Conservation (phyloP, 2,113 vertebrate genomes). For the Artemisiospiza belli region DNA sequence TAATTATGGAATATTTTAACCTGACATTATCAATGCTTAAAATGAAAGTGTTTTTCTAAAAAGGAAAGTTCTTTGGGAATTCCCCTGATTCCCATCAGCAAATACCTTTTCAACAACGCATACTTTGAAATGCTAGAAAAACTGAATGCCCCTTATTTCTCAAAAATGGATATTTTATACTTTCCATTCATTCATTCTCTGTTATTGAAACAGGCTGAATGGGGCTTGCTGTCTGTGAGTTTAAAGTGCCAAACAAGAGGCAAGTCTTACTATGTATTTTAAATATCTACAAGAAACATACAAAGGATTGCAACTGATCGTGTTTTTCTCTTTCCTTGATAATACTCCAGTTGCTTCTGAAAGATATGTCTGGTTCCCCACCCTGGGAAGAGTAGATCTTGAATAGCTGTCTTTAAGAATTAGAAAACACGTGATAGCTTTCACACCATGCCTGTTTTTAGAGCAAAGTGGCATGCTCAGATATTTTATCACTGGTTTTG, state of each 20-base stretch:
- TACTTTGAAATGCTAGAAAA: background rate
- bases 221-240: background rate
- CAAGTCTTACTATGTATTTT: slow-evolving; percentile 20
- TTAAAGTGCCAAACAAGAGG: background rate
- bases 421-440: background rate
- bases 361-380: background rate
- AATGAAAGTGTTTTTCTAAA: background rate
- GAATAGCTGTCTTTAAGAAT: background rate
- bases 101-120: background rate
- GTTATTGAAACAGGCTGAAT: background rate
- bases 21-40: background rate
- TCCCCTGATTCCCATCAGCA: background rate
- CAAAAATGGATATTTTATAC: background rate
- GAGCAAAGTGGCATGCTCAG: background rate
- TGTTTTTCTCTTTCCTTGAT: background rate
- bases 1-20: background rate
- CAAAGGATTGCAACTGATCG: background rate
- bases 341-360: slow-evolving; percentile 9
- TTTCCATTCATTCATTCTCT: background rate
- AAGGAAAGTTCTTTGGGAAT: background rate
- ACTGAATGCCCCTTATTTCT: background rate
- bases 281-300: slow-evolving; percentile 43
- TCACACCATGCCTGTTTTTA: background rate
- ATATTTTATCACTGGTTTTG: background rate
- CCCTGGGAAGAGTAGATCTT: background rate